phyloP scores from a whole-genome alignment of 2,797 vertebrate species.

The Manis crassicaudata region DNA sequence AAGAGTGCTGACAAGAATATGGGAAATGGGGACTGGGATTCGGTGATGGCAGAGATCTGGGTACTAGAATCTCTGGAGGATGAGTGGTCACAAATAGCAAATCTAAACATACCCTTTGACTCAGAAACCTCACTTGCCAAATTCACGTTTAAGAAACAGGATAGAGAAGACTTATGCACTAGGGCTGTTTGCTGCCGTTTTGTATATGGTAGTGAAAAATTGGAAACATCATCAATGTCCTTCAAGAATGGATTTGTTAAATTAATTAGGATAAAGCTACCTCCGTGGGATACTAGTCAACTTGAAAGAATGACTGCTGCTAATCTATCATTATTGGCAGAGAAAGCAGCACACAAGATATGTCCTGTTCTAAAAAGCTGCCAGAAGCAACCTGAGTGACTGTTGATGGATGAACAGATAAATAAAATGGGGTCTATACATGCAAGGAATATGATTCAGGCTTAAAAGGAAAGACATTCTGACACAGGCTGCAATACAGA shows the following conservation, averaged over 20 bases:
- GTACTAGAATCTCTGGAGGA: neutral
- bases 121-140: neutral
- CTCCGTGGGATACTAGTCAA: neutral
- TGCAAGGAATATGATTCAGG: neutral
- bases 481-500: neutral
- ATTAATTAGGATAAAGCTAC: neutral
- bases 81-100: neutral
- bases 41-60: neutral
- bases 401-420: neutral
- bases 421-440: neutral
- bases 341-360: neutral
- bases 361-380: neutral
- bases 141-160: neutral
- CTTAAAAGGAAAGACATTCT: neutral
- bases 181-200: neutral
- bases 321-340: neutral
- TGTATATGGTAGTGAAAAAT: neutral
- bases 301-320: neutral
- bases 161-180: no score
- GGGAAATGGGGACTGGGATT: neutral
- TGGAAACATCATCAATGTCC: neutral
- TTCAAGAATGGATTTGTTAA: neutral
- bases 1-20: neutral
- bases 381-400: neutral
- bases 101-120: neutral